phyloP scores from a whole-genome alignment of 2,797 vertebrate species.

The Melanotaenia trifasciata region DNA sequence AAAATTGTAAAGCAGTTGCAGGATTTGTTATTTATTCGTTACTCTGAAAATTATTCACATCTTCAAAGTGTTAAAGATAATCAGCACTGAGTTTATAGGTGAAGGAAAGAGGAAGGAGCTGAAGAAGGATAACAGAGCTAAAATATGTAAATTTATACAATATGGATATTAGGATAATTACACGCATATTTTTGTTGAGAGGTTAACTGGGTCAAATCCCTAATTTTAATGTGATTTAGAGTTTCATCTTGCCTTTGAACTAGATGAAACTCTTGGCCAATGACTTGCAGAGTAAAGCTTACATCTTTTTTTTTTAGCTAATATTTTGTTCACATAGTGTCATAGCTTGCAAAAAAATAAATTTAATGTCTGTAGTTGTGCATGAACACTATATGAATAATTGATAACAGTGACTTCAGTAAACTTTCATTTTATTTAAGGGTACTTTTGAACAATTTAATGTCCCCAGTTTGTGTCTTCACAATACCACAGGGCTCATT shows the following conservation, averaged over 20 bases:
- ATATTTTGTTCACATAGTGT: not conserved
- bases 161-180: constrained; percentile 55
- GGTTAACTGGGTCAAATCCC: constrained; percentile 73
- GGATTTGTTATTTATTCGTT: constrained; percentile 53
- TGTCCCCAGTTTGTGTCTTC: not conserved
- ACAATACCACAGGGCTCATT: not conserved
- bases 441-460: not conserved
- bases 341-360: not conserved
- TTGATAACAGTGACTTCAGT: not conserved
- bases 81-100: constrained; percentile 29
- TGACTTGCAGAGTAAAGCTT: not conserved
- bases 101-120: constrained; percentile 41
- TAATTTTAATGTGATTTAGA: constrained; percentile 56
- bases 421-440: not conserved
- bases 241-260: constrained; percentile 55
- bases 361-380: not conserved
- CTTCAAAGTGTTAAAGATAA: constrained; percentile 63
- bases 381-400: not conserved
- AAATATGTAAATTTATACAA: constrained; percentile 69
- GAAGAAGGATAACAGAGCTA: constrained; percentile 44
- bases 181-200: constrained; percentile 51
- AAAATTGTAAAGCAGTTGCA: constrained; percentile 36
- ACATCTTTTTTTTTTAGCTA: not conserved
- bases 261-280: not conserved
- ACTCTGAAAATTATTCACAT: constrained; percentile 60